These are phyloP conservation scores for Turnix velox DNA, from an alignment of 2,113 vertebrate genomes.

Conservation along the genomic window DNA sequence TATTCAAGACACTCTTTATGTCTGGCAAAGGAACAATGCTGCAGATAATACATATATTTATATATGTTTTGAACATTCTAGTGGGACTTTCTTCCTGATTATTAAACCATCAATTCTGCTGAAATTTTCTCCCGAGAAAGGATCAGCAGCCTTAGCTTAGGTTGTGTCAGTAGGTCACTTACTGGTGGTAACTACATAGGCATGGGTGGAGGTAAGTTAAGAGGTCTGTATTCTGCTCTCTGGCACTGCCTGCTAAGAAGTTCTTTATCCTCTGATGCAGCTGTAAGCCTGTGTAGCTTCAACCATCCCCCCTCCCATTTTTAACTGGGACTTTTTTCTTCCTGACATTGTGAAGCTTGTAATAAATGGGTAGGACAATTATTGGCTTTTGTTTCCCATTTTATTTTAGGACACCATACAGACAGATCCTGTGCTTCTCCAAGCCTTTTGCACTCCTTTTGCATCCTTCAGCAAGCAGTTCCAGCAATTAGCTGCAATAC, in stretches of 20 bases:
- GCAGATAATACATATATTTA: background rate
- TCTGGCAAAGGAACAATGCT: background rate
- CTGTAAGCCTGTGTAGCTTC: background rate
- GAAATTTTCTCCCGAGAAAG: background rate
- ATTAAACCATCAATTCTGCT: background rate
- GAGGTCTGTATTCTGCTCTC: background rate
- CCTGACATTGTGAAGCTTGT: background rate
- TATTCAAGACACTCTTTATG: background rate
- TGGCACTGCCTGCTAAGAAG: background rate
- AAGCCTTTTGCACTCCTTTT: background rate
- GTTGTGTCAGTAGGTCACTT: background rate
- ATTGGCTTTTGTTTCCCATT: background rate
- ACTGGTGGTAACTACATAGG: background rate
- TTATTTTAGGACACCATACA: background rate
- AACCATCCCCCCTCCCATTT: background rate
- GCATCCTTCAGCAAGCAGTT: background rate
- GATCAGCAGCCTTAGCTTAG: background rate
- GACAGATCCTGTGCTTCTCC: background rate
- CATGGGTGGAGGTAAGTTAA: background rate
- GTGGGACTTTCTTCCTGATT: background rate
- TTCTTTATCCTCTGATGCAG: background rate
- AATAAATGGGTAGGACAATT: background rate
- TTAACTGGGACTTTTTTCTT: background rate
- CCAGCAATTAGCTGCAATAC: background rate
- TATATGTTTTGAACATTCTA: background rate